These are phyloP conservation scores for Ctenodactylus gundi DNA, from an alignment of 2,113 vertebrate species.

Conservation along the genomic window DNA sequence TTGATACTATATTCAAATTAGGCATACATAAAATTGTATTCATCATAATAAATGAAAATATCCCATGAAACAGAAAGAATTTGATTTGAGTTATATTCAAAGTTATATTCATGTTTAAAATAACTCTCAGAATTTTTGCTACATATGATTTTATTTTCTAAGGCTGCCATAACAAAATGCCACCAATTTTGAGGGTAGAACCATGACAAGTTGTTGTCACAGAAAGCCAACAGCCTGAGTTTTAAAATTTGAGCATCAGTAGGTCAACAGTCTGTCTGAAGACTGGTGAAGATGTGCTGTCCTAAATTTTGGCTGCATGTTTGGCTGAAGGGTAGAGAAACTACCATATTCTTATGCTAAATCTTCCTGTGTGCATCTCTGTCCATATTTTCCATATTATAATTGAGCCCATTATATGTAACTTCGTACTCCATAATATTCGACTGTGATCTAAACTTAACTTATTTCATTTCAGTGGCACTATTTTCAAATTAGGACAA, in stretches of 20 bases:
- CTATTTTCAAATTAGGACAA: background rate
- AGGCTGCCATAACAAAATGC: background rate
- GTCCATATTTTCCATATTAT: background rate
- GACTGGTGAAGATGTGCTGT: too few relatives aligned
- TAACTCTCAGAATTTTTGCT: background rate
- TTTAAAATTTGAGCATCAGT: background rate
- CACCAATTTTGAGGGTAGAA: background rate
- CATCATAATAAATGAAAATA: background rate
- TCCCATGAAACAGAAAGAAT: too few relatives aligned
- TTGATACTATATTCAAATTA: background rate
- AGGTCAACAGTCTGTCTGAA: accelerated
- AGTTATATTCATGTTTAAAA: background rate
- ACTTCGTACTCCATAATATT: background rate
- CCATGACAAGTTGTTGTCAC: background rate
- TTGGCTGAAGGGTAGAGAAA: background rate
- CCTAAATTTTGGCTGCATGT: background rate
- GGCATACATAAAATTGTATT: background rate
- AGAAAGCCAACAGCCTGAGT: background rate
- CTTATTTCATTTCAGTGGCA: background rate
- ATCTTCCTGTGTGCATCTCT: background rate
- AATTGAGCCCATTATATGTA: background rate
- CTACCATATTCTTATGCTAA: background rate
- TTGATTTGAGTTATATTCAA: too few relatives aligned
- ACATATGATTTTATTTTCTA: background rate
- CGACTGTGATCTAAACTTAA: background rate